phyloP scores from a whole-genome alignment of 2,113 vertebrate genomes.

The Gavia stellata region DNA sequence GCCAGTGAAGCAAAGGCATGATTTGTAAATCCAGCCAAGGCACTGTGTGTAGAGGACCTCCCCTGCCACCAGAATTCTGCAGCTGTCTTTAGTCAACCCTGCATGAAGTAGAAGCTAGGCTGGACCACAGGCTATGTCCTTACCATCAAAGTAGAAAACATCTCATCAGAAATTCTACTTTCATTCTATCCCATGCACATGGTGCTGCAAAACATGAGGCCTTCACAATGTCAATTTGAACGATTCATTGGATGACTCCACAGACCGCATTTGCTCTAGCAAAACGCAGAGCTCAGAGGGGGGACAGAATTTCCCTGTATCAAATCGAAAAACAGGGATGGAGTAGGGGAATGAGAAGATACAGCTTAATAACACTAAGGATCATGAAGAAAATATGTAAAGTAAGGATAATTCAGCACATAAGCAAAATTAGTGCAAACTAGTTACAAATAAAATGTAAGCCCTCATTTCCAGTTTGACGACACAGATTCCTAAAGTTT shows the following conservation, averaged over 20 bases:
- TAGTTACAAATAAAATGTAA: background rate
- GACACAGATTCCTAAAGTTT: background rate
- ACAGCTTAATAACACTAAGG: background rate
- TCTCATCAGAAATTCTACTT: background rate
- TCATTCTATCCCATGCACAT: background rate
- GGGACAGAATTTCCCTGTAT: background rate
- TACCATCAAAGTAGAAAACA: background rate
- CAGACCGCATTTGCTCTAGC: background rate
- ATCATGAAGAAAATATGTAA: background rate
- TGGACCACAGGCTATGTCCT: background rate
- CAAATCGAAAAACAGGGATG: background rate
- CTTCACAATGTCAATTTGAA: background rate
- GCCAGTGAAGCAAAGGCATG: background rate
- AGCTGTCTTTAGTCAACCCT: background rate
- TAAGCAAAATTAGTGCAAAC: background rate
- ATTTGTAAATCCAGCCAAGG: background rate
- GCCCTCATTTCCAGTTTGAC: background rate
- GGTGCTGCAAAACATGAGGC: background rate
- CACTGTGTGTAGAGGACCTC: rapidly evolving
- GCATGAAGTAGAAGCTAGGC: background rate
- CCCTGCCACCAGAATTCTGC: background rate
- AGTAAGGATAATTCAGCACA: background rate
- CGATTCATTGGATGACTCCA: background rate
- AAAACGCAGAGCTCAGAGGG: background rate
- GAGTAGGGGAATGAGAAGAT: background rate